A percentile compares a stretch with the other conserved stretches of the same genome.
Conservation (phyloP, 2,888 invertebrate species). For the Tricholauxania praeusta region DNA sequence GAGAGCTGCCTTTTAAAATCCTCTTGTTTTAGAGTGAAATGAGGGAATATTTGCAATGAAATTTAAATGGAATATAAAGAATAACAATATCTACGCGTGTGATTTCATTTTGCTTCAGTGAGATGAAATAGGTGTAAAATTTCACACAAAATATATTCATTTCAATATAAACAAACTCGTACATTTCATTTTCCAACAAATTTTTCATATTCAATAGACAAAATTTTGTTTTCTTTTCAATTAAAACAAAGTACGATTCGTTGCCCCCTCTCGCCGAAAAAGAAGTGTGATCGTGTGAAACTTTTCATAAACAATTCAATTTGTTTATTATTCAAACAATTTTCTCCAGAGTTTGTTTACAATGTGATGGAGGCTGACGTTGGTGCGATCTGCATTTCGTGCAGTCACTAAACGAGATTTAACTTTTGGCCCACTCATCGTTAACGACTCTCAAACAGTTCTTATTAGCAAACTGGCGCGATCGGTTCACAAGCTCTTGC, state of each 20-base stretch:
- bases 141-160: too few relatives aligned
- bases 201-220: background rate
- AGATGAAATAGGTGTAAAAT: too few relatives aligned
- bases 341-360: slow-evolving; percentile 10
- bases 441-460: slow-evolving; percentile 36
- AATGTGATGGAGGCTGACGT: background rate
- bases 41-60: too few relatives aligned
- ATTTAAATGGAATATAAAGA: too few relatives aligned
- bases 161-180: too few relatives aligned
- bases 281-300: background rate
- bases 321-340: slow-evolving; percentile 31
- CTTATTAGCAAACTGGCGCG: slow-evolving; percentile 41
- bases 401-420: background rate
- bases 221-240: background rate
- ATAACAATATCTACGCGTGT: too few relatives aligned
- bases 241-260: background rate
- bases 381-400: background rate
- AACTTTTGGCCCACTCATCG: slow-evolving; percentile 20
- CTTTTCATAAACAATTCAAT: slow-evolving; percentile 17
- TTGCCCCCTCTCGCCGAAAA: background rate
- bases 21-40: too few relatives aligned
- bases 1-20: too few relatives aligned
- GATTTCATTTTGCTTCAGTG: too few relatives aligned
- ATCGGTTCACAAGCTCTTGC: slow-evolving; percentile 37
- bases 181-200: background rate